Base-by-base conservation (phyloP, 2,797 vertebrate genomes). In the Cyclopterus lumpus region DNA sequence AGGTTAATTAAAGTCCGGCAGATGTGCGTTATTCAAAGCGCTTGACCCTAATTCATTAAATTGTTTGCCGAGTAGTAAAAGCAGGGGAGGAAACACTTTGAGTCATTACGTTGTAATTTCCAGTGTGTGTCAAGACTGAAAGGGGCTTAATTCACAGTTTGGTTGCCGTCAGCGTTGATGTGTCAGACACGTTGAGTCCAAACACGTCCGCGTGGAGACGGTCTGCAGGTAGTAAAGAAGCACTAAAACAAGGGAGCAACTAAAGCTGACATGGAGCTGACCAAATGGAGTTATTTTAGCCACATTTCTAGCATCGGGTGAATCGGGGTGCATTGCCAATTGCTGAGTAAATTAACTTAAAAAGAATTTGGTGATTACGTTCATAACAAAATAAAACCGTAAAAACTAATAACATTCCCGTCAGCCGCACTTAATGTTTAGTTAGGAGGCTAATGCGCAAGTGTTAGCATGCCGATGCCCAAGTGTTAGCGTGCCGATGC, bases 11-110 rank as follows among this genome's bases (percentile, higher is more conserved):
- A 91, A 89, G 80, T 26, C 64, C 93, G n/a, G 91, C 94, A 95
- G 94, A 94, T 95, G 94, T 93, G 94, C 51, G 40, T 91, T 92
- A 94, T 89, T 90, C 93, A 92, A 90, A 93, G 87, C 60, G 75
- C 82, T 84, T 76, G 63, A 18, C 48, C 77, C 88, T 93, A 92
- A 94, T 93, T 80, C 78, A 62, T 66, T 70, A 89, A 91, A 94
- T 94, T 92, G 92, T 91, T 92, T 88, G 87, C 89, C 81, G 87
- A 89, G 90, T 83, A 86, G 90, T 87, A 83, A 90, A 93, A 71
- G 84, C 88, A 80, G 89, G 59, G 86, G 75, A 84, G 86, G 89
- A 88, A 93, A 91, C 91, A 84, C 88, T 91, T 87, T 73, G 71
- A 68, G 75, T 92, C 80, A 92, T 94, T 91, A 90, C 11, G 28